phyloP scores from a whole-genome alignment of 2,113 vertebrate species.

The Saiga tatarica region DNA sequence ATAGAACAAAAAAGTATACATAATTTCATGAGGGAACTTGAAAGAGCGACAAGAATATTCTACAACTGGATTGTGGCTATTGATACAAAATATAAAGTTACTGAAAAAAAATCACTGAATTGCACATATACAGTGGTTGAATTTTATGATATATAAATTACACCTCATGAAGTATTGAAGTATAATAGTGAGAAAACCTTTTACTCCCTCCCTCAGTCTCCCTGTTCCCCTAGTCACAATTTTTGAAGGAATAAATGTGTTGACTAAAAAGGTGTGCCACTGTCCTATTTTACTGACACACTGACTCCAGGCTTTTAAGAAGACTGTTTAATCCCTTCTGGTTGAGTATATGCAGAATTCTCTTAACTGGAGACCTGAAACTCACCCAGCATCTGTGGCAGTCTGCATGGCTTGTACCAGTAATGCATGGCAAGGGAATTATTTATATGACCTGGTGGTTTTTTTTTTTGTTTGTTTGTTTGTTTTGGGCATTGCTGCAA shows the following conservation, averaged over 20 bases:
- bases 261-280: background rate
- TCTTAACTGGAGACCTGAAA: background rate
- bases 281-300: background rate
- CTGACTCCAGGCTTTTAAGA: background rate
- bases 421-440: background rate
- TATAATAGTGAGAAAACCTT: background rate
- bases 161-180: background rate
- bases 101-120: background rate
- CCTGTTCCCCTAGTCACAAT: background rate
- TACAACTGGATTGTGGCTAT: background rate
- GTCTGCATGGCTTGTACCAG: background rate
- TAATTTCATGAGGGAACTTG: background rate
- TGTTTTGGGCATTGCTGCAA: background rate
- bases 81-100: background rate
- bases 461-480: background rate
- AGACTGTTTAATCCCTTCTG: background rate
- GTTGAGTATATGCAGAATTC: background rate
- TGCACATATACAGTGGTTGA: background rate
- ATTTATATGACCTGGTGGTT: background rate
- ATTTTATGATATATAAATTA: slow-evolving; percentile 1
- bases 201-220: background rate
- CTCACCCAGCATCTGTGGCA: background rate
- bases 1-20: background rate
- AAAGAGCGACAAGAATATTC: background rate
- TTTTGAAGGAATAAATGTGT: slow-evolving; percentile 5